Conservation (phyloP, 2,888 invertebrate species). For the Penaeus monodon region DNA sequence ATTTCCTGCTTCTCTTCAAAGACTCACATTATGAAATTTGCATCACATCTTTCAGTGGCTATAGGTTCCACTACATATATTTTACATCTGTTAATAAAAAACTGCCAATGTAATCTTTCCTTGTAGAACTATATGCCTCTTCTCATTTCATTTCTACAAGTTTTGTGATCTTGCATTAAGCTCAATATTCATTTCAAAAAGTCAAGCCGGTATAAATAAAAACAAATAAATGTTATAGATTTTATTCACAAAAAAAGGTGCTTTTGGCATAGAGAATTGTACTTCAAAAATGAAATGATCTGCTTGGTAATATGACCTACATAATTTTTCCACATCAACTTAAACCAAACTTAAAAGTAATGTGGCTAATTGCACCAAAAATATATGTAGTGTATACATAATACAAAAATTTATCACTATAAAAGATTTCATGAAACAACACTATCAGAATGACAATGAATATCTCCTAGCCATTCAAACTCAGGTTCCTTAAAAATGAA, state of each 20-base stretch:
- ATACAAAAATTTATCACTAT: constrained; percentile 3
- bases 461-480: neutral
- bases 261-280: constrained; percentile 25
- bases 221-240: neutral
- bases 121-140: no score
- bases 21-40: no score
- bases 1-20: no score
- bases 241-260: constrained; percentile 25
- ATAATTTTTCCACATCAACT: constrained; percentile 10
- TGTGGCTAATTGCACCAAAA: constrained; percentile 6
- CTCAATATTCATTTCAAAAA: neutral
- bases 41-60: no score
- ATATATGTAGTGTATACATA: constrained; percentile 4
- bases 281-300: constrained; percentile 10
- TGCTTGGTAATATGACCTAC: neutral
- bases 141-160: no score
- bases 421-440: constrained; percentile 8
- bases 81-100: no score
- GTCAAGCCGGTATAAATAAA: constrained; percentile 75
- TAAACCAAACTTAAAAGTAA: constrained; percentile 22
- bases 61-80: no score
- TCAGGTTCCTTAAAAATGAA: neutral
- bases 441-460: neutral
- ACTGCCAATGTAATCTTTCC: no score
- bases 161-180: neutral